phyloP scores from a whole-genome alignment of 2,113 vertebrate species.

The Chloroceryle aenea region DNA sequence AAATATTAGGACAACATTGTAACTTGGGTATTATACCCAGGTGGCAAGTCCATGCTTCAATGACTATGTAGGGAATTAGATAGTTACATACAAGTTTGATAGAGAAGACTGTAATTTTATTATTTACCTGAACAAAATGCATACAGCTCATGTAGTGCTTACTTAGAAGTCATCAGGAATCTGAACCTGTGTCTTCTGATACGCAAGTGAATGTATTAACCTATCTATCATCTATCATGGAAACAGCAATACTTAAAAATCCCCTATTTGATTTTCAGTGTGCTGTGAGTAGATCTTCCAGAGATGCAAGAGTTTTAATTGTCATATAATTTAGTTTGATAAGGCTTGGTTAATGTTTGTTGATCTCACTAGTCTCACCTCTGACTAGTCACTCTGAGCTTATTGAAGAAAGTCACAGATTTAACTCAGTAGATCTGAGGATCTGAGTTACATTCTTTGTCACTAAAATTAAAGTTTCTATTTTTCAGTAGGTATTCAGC shows the following conservation, averaged over 20 bases:
- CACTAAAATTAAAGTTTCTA: slow-evolving; percentile 33
- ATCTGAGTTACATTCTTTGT: slow-evolving; percentile 4
- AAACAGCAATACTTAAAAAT: background rate
- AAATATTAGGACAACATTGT: background rate
- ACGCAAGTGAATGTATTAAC: background rate
- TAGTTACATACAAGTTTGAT: background rate
- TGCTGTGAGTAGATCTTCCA: background rate
- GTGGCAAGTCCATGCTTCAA: background rate
- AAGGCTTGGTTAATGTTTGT: background rate
- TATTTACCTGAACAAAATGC: background rate
- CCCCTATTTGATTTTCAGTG: background rate
- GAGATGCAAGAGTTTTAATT: background rate
- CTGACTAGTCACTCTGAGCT: background rate
- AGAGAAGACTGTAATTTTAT: background rate
- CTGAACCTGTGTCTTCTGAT: background rate
- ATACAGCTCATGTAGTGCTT: background rate
- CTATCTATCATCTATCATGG: background rate
- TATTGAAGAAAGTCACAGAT: background rate
- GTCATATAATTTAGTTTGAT: background rate
- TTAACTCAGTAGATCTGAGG: background rate
- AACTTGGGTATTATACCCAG: background rate
- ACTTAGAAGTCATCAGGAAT: background rate
- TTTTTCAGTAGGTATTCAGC: slow-evolving; percentile 27
- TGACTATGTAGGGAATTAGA: background rate
- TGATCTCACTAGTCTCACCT: background rate